These are phyloP conservation scores for western clawed frog (Xenopus tropicalis) DNA, from an alignment of 2,113 vertebrate genomes.

Conservation along the genomic window DNA sequence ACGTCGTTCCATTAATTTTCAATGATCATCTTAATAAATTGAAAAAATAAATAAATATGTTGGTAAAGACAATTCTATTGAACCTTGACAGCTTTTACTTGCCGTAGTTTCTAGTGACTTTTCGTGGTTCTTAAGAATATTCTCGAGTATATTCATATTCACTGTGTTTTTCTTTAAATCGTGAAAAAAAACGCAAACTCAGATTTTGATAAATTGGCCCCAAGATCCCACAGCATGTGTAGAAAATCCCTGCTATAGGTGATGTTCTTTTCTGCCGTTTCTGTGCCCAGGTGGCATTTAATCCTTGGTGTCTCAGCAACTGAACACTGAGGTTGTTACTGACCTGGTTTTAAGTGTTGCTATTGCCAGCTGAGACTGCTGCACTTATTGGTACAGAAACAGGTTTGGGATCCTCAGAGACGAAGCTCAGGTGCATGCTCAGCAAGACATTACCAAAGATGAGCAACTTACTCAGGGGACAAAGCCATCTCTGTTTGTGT, in stretches of 20 bases:
- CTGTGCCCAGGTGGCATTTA: neutral
- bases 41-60: too few species aligned
- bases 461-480: conserved; percentile 32
- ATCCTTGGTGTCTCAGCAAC: neutral
- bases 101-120: too few species aligned
- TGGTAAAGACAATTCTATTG: too few species aligned
- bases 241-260: neutral
- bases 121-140: too few species aligned
- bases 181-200: too few species aligned
- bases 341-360: neutral
- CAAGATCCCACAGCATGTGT: neutral
- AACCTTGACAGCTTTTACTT: too few species aligned
- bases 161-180: too few species aligned
- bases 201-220: too few species aligned
- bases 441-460: conserved; percentile 15
- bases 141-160: too few species aligned
- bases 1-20: too few species aligned
- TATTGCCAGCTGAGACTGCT: neutral
- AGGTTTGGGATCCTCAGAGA: conserved; percentile 20
- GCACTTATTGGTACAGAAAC: neutral
- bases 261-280: neutral
- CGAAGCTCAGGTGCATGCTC: conserved; percentile 25
- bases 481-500: neutral
- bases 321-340: neutral
- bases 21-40: too few species aligned